Conservation (phyloP, 2,113 vertebrate species). For the Chloropsis cyanopogon region DNA sequence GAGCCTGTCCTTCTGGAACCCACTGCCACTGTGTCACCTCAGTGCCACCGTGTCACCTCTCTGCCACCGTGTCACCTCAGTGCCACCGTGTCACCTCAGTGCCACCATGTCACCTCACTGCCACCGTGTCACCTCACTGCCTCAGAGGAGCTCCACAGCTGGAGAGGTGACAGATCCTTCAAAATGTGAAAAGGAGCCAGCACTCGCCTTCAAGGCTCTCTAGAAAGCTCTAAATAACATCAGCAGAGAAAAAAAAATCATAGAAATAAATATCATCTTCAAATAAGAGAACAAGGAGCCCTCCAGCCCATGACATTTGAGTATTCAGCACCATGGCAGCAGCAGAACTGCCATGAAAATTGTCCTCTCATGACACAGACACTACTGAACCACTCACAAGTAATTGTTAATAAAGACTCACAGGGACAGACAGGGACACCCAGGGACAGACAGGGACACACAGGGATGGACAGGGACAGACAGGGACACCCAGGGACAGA, state of each 20-base stretch:
- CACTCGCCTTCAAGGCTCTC: not conserved
- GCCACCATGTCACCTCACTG: not conserved
- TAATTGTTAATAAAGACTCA: not conserved
- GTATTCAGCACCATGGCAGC: not conserved
- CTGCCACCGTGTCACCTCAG: not conserved
- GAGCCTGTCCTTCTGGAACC: not conserved
- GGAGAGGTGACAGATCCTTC: not conserved
- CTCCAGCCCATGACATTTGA: not conserved
- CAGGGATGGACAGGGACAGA: no score
- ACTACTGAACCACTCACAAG: not conserved
- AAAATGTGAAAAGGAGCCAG: not conserved
- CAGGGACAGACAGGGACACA: no score
- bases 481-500: no score
- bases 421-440: no score
- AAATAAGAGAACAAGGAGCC: not conserved
- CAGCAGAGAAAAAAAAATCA: not conserved
- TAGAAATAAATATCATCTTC: not conserved
- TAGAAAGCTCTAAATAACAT: not conserved
- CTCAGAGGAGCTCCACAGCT: not conserved
- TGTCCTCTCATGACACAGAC: accelerated
- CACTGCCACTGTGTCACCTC: not conserved
- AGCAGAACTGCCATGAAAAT: not conserved
- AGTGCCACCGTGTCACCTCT: not conserved
- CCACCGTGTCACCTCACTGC: not conserved
- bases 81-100: not conserved